These are phyloP conservation scores for Polymixis lichenea DNA, from an alignment of 2,888 invertebrate species.

Conservation along the genomic window DNA sequence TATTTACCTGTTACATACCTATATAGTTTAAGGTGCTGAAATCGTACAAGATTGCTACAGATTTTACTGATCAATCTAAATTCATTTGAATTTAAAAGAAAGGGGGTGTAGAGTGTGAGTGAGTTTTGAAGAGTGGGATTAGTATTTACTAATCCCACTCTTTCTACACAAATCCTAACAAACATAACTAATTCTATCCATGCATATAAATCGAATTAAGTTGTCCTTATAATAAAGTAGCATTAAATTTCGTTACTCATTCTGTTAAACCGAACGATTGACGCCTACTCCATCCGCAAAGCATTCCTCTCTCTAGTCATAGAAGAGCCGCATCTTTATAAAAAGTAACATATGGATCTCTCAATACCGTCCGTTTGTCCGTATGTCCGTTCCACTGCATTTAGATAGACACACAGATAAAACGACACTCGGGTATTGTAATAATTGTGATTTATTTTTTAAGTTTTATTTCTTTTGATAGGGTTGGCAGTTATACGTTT, in stretches of 20 bases:
- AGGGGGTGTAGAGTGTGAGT: too few species aligned
- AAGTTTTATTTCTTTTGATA: conserved; percentile 65
- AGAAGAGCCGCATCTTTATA: conserved; percentile 66
- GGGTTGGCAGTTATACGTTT: conserved; percentile 52
- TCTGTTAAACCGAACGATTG: conserved; percentile 62
- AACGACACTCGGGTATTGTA: conserved; percentile 81
- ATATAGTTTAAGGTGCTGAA: background rate
- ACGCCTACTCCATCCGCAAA: conserved; percentile 69
- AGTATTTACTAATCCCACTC: too few species aligned
- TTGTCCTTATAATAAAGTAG: conserved; percentile 42
- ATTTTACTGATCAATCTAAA: background rate
- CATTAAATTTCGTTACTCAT: conserved; percentile 59
- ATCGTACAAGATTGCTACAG: background rate
- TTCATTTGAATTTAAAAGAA: too few species aligned
- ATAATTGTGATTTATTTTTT: conserved; percentile 84
- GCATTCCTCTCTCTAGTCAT: conserved; percentile 65
- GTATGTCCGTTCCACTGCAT: conserved; percentile 77
- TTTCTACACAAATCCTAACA: background rate
- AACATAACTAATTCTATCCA: background rate
- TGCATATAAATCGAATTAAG: conserved; percentile 39
- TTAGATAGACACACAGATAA: conserved; percentile 85
- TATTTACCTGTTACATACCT: too few species aligned
- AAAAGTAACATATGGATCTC: conserved; percentile 78
- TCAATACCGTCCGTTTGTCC: conserved; percentile 78
- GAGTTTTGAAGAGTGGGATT: too few species aligned